phyloP scores from a whole-genome alignment of 2,113 vertebrate species.

The Crotalus horridus region DNA sequence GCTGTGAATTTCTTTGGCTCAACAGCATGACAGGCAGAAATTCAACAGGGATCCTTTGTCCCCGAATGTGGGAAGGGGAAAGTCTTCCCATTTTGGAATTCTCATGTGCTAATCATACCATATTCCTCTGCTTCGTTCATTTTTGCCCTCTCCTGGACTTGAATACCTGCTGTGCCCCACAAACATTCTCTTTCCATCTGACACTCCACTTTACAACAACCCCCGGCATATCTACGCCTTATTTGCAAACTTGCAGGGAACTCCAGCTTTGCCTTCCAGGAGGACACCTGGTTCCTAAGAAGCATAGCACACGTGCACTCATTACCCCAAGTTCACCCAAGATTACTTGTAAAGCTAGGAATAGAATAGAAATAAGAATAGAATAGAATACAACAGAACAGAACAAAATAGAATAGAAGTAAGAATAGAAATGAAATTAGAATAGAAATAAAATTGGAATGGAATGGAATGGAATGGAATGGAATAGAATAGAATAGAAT shows the following conservation, averaged over 20 bases:
- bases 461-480: too few species aligned
- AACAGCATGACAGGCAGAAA: background rate
- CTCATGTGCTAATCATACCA: background rate
- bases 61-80: background rate
- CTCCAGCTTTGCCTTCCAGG: background rate
- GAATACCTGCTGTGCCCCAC: background rate
- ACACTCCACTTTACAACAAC: background rate
- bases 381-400: too few species aligned
- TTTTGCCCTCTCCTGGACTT: background rate
- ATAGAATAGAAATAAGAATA: too few species aligned
- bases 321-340: background rate
- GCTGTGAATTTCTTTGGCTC: background rate
- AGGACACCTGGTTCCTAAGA: background rate
- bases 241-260: background rate
- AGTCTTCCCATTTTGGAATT: background rate
- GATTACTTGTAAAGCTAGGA: background rate
- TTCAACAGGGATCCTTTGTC: background rate
- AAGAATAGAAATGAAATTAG: too few species aligned
- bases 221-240: background rate
- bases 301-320: background rate
- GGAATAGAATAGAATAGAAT: too few species aligned
- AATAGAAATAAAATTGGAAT: too few species aligned
- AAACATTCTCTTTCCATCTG: background rate
- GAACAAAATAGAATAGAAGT: too few species aligned
- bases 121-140: background rate